Evolutionary conservation across 2,797 vertebrate genomes (phyloP).

Genomic region (Moxostoma hubbsi): DNA sequence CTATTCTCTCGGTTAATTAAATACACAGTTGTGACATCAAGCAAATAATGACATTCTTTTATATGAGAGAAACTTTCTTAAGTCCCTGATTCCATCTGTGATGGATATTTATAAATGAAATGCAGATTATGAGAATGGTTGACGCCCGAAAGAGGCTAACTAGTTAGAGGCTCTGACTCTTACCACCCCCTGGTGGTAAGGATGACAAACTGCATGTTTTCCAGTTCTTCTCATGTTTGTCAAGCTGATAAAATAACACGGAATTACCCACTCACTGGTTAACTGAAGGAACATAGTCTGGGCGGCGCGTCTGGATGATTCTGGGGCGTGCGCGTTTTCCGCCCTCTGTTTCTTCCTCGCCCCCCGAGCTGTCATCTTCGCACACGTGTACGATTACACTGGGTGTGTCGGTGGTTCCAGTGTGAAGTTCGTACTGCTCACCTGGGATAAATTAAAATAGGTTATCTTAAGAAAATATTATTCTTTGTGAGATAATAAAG

Average conservation of each 20-base stretch:
- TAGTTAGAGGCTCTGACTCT: conserved; percentile 51
- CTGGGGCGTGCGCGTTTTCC: conserved; percentile 82
- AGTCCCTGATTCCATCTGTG: conserved; percentile 48
- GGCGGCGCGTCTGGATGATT: conserved; percentile 92
- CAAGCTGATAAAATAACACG: conserved; percentile 37
- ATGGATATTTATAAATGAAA: conserved; percentile 43
- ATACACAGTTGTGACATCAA: conserved; percentile 35
- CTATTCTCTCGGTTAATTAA: conserved; percentile 8
- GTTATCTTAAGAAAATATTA: no score
- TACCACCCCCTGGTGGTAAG: conserved; percentile 49
- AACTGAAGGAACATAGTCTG: conserved; percentile 80
- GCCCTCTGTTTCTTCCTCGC: conserved; percentile 71
- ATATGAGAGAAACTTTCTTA: conserved; percentile 30
- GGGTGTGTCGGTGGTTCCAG: conserved; percentile 92
- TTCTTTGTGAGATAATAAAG: no score
- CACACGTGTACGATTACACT: conserved; percentile 96
- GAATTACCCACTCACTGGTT: conserved; percentile 78
- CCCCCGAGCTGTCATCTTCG: conserved; percentile 81
- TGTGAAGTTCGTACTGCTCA: conserved; percentile 93
- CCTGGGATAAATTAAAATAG: conserved; percentile 70
- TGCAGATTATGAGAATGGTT: conserved; percentile 41
- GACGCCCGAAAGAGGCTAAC: conserved; percentile 28
- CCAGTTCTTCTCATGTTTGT: conserved; percentile 44
- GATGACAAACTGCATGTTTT: conserved; percentile 48
- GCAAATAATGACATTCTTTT: conserved; percentile 33